These are phyloP conservation scores for Mus spretus DNA, from an alignment of 2,797 vertebrate genomes.

Conservation along the genomic window DNA sequence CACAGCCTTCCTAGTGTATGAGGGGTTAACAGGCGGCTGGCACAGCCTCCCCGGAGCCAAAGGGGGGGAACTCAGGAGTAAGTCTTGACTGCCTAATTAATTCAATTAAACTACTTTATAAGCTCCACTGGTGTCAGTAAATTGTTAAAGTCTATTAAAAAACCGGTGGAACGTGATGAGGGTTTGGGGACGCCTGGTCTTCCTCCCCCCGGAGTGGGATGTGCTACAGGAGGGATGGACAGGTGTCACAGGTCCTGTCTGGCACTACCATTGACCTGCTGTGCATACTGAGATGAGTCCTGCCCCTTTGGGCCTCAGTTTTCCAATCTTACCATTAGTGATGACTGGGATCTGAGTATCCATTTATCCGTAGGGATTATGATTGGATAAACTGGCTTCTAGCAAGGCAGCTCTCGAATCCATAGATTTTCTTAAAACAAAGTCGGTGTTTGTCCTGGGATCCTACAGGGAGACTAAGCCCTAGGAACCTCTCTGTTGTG, in stretches of 20 bases:
- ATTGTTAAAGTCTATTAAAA: constrained; percentile 87
- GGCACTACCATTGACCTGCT: background rate
- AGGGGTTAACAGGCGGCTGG: constrained; percentile 79
- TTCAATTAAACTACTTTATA: constrained; percentile 86
- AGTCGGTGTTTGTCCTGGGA: background rate
- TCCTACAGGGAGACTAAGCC: background rate
- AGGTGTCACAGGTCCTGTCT: background rate
- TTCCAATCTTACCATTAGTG: background rate
- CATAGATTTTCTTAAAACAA: constrained; percentile 6
- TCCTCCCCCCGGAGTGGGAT: background rate
- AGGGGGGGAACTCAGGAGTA: constrained; percentile 82
- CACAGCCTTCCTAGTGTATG: constrained; percentile 53
- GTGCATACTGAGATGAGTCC: background rate
- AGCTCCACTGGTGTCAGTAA: constrained; percentile 84
- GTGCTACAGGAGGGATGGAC: background rate
- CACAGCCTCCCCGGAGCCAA: constrained; percentile 83
- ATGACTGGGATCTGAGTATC: background rate
- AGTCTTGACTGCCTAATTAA: constrained; percentile 86
- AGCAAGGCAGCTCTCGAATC: background rate
- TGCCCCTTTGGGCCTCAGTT: background rate
- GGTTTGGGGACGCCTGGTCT: constrained; percentile 60
- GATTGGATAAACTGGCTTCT: background rate
- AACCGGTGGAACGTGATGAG: constrained; percentile 79
- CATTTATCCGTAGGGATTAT: background rate
- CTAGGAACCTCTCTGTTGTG: background rate